A percentile compares a stretch with the other conserved stretches of the same genome.
These are phyloP conservation scores for Tetragonisca angustula DNA, from an alignment of 2,888 invertebrate genomes.

Conservation along the genomic window DNA sequence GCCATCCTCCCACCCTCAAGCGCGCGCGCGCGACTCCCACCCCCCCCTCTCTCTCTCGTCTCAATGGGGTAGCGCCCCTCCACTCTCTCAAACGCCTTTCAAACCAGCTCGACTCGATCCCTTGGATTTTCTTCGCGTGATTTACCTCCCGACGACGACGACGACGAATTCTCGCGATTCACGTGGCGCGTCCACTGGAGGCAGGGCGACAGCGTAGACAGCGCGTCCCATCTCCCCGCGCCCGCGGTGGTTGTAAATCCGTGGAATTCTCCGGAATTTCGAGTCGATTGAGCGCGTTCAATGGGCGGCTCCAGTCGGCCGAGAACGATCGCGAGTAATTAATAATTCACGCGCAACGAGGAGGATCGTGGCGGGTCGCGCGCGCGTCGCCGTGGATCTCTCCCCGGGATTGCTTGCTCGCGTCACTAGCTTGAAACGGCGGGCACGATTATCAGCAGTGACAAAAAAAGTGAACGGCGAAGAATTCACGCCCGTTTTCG, in stretches of 20 bases:
- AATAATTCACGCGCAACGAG: constrained; percentile 38
- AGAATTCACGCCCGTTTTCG: no score
- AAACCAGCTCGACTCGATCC: not conserved
- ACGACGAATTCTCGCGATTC: constrained; percentile 7
- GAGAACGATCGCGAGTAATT: constrained; percentile 42
- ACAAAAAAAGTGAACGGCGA: not conserved
- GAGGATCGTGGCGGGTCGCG: constrained; percentile 13
- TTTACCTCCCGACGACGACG: not conserved
- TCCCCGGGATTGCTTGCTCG: not conserved
- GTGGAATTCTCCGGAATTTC: constrained; percentile 39
- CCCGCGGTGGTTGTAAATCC: constrained; percentile 23
- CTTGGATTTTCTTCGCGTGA: constrained; percentile 23
- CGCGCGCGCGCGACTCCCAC: not conserved
- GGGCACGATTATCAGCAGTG: not conserved
- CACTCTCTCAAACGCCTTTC: not conserved
- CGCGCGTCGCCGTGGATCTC: no score
- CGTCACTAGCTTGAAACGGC: not conserved
- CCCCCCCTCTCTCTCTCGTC: not conserved
- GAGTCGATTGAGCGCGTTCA: constrained; percentile 44
- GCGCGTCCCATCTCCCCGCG: not conserved
- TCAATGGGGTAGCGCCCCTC: not conserved
- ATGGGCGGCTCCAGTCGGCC: constrained; percentile 21
- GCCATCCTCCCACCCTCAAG: not conserved
- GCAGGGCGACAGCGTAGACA: not conserved
- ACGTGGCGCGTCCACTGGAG: not conserved